Evolutionary conservation across 2,888 invertebrate genomes (phyloP), one percentile per base, ranked within the genome.

Genomic region (Eremobia ochroleuca): DNA sequence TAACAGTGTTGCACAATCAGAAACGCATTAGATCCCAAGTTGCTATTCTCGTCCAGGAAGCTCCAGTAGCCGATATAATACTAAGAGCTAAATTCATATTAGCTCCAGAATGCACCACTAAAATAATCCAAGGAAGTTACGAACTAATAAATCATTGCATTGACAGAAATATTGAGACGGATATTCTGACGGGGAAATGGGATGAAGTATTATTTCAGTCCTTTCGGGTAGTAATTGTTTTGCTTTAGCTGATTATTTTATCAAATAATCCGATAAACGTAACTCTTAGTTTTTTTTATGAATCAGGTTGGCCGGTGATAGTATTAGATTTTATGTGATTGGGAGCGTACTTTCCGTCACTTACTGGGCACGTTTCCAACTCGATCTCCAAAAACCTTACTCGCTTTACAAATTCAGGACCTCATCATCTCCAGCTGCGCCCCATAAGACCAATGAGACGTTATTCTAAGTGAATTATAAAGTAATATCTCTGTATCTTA

Each of bases 31-130:
- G 90, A 94, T 92, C 90, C 88, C 84, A 77, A 78, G 84, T 83
- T 85, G 91, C 92, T 95, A 94, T 95, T 95, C 93, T 85, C 87
- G 90, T 92, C 88, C 93, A 94, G 94, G 93, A 95, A 94, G 92
- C 91, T 90, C 80, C 79, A 86, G 86, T 83, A 82, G 85, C 85
- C 81, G 88, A 89, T 90, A 89, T 87, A 87, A 87, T 88, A 80
- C 85, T 87, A 59, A 86, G 83, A 88, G 87, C 87, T 81, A 89
- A 86, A 90, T 87, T 84, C 77, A 86, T 85, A 87, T 82, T 81
- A 85, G 86, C 79, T 79, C 79, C 81, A 82, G 81, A 88, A 87
- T 81, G 77, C 85, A 88, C 74, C 62, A 83, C 82, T 78, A 80
- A 89, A 88, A 87, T 89, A 87, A 82, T 86, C 74, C 79, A 78